Base-by-base conservation (phyloP, 2,888 invertebrate genomes). In the Empis livida region DNA sequence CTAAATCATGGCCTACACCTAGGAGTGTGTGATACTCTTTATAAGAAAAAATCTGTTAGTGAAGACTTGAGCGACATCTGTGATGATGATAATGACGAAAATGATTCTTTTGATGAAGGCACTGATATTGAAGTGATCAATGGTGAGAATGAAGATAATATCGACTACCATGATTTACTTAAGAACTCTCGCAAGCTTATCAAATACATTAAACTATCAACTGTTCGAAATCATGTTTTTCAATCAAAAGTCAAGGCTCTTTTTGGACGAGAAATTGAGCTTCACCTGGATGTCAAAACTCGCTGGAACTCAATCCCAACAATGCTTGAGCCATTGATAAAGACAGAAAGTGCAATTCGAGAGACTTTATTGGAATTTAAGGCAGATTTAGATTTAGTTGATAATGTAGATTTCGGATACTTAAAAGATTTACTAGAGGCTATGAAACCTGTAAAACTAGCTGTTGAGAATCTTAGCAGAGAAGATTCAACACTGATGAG, bases 151-250 rank as follows among this genome's bases (percentile, higher is more conserved):
- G 11, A 6, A 23, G 43, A 43, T 15, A 23, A 43, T 14, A 32
- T 43, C 16, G 30, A 43, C 8, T 43, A 16, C 16, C 31, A 30
- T 43, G 31, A 43, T 13, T 9, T 32, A 16, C 16, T 43, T 9
- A n/a, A 43, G 10, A 16, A 30, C 14, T 14, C 32, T 5, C 42
- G 30, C 4, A n/a, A 42, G 17, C 13, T 43, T 10, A 23, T 43
- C 2, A 43, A 43, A 43, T 43, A 15, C 32, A 15, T 31, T 31
- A 43, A 17, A 43, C 10, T 16, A 10, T 43, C 43, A 13, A 31
- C 31, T 13, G 43, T 43, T n/a, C 6, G 32, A 14, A 43, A 43
- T 43, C 31, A 43, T 13, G 16, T 43, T 31, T 43, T 43, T 32
- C 43, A 43, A 17, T 31, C 15, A 10, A 42, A 42, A 15, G 42